Conservation (phyloP, 2,888 invertebrate species). For the Cephus pygmeus region DNA sequence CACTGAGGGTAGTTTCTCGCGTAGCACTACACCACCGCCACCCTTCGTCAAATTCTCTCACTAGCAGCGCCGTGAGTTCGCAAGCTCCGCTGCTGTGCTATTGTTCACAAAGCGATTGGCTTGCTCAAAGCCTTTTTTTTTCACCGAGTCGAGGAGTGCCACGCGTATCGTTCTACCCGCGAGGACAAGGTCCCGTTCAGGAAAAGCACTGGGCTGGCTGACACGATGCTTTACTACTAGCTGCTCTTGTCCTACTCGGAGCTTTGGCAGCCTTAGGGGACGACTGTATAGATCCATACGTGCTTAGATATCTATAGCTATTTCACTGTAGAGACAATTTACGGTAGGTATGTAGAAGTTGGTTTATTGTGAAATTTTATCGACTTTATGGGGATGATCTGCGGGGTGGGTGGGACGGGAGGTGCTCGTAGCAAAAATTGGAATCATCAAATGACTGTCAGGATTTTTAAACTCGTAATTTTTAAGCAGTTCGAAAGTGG, state of each 20-base stretch:
- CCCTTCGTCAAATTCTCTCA: constrained; percentile 42
- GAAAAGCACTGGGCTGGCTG: background rate
- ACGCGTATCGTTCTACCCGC: background rate
- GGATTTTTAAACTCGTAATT: background rate
- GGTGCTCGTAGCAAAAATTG: background rate
- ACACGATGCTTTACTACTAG: background rate
- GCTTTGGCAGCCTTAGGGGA: background rate
- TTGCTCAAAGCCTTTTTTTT: constrained; percentile 29
- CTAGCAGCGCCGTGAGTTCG: constrained; percentile 30
- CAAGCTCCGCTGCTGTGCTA: constrained; percentile 14
- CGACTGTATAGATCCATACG: background rate
- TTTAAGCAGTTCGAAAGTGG: no score
- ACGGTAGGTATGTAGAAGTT: background rate
- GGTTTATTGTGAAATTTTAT: background rate
- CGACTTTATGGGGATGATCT: background rate
- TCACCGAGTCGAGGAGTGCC: background rate
- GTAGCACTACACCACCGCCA: constrained; percentile 46
- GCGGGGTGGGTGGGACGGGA: background rate
- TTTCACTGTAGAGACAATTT: background rate
- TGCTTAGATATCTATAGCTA: background rate
- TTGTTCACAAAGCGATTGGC: constrained; percentile 40
- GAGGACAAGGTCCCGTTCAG: background rate
- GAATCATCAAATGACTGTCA: background rate
- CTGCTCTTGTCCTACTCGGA: background rate
- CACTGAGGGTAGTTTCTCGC: constrained; percentile 49